A percentile compares a stretch with the other conserved stretches of the same genome.
Evolutionary conservation across 2,113 vertebrate genomes (phyloP).

Genomic region (Megaceryle maxima): DNA sequence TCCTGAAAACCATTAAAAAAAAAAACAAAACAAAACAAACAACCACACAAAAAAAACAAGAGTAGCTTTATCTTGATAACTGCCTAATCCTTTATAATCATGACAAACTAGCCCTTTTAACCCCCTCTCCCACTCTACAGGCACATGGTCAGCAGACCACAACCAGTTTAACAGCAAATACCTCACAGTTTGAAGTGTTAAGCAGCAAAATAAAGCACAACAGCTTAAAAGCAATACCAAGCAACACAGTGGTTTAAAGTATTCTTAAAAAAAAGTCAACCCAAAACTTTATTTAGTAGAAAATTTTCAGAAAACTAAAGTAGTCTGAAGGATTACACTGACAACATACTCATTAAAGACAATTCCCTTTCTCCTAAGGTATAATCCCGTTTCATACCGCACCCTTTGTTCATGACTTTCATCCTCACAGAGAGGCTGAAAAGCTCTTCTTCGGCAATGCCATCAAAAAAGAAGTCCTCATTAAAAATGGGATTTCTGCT

Average conservation of each 20-base stretch:
- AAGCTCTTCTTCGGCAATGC: constrained; percentile 80
- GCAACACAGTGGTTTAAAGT: neutral
- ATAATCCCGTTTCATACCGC: constrained; percentile 76
- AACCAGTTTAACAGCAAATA: neutral
- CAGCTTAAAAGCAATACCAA: neutral
- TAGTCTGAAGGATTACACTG: neutral
- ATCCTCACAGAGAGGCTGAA: constrained; percentile 77
- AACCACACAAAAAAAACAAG: neutral
- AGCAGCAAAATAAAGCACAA: neutral
- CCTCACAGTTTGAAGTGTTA: neutral
- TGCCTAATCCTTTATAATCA: neutral
- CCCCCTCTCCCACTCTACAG: neutral
- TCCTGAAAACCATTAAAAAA: neutral
- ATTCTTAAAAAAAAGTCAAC: neutral
- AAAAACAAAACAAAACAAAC: neutral
- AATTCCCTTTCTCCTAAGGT: constrained; percentile 61
- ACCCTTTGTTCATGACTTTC: constrained; percentile 85
- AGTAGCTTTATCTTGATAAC: neutral
- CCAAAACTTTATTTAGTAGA: constrained; percentile 70
- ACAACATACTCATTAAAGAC: constrained; percentile 43
- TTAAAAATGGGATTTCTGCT: constrained; percentile 90
- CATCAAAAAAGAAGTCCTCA: constrained; percentile 90
- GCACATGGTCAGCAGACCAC: neutral
- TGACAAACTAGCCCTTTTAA: neutral
- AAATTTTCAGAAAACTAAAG: constrained; percentile 65